Percentiles rank a stretch among this genome's conserved stretches.
Conservation (phyloP, 2,113 vertebrate species). For the Chaetops frenatus region DNA sequence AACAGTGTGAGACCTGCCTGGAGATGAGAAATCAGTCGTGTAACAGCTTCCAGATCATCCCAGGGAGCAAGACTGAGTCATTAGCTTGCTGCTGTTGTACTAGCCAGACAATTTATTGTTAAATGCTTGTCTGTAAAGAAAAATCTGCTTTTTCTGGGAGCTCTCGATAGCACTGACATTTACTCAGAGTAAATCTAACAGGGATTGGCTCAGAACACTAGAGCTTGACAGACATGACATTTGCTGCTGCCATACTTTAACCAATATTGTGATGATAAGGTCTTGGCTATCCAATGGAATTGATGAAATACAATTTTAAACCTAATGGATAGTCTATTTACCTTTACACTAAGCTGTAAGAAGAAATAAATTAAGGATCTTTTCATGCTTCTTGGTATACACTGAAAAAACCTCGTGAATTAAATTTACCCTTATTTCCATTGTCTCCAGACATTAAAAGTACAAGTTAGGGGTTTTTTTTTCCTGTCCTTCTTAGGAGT, state of each 20-base stretch:
- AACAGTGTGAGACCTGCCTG: background rate
- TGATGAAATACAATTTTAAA: constrained; percentile 70
- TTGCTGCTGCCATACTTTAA: constrained; percentile 71
- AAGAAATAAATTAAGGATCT: constrained; percentile 69
- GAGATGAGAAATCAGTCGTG: background rate
- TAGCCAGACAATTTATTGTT: constrained; percentile 68
- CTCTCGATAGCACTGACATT: constrained; percentile 73
- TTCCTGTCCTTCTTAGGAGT: background rate
- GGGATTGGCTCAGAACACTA: constrained; percentile 61
- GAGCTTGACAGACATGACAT: constrained; percentile 73
- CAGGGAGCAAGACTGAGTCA: constrained; percentile 32
- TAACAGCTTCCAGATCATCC: background rate
- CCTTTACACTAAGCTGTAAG: constrained; percentile 64
- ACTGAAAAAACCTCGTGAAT: constrained; percentile 33
- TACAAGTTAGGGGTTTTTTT: background rate
- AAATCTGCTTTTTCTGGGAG: constrained; percentile 62
- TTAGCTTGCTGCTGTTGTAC: constrained; percentile 65
- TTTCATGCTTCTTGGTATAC: constrained; percentile 20
- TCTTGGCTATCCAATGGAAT: constrained; percentile 67
- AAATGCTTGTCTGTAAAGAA: constrained; percentile 67
- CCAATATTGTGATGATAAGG: constrained; percentile 70
- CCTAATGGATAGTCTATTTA: constrained; percentile 70
- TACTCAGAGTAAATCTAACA: constrained; percentile 74
- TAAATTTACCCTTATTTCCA: constrained; percentile 33
- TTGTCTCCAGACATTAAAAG: background rate